Conservation (phyloP, 2,113 vertebrate genomes). For the Gavialis gangeticus region DNA sequence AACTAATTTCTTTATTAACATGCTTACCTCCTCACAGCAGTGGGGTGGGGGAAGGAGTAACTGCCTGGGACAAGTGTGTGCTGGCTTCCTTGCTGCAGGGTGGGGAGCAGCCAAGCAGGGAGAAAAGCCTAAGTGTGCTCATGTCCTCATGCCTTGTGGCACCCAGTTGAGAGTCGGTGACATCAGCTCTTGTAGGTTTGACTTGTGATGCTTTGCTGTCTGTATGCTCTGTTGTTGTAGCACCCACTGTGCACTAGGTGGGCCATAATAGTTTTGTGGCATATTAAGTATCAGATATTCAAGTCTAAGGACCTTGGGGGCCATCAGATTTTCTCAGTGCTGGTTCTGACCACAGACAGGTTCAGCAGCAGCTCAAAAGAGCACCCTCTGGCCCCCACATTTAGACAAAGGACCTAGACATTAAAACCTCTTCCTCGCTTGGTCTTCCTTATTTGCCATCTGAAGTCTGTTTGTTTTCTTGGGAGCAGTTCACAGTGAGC, state of each 20-base stretch:
- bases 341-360: not conserved
- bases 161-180: not conserved
- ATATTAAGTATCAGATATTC: not conserved
- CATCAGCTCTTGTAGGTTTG: too few species aligned
- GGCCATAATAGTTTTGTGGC: rapidly evolving
- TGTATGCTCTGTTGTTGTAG: too few species aligned
- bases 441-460: not conserved
- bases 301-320: not conserved
- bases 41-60: too few species aligned
- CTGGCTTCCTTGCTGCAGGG: too few species aligned
- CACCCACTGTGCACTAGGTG: too few species aligned
- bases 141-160: not conserved
- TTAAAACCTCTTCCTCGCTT: rapidly evolving
- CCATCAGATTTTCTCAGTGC: rapidly evolving
- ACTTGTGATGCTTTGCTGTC: too few species aligned
- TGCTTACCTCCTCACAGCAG: too few species aligned
- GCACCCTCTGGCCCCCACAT: rapidly evolving
- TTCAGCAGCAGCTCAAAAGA: not conserved
- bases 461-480: not conserved
- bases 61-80: too few species aligned
- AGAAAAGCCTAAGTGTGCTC: not conserved
- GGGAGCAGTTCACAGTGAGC: rapidly evolving
- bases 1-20: too few species aligned
- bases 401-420: rapidly evolving
- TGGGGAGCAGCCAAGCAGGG: too few species aligned